Evolutionary conservation across 2,113 vertebrate genomes (phyloP).

Genomic region (Periophthalmus modestus): DNA sequence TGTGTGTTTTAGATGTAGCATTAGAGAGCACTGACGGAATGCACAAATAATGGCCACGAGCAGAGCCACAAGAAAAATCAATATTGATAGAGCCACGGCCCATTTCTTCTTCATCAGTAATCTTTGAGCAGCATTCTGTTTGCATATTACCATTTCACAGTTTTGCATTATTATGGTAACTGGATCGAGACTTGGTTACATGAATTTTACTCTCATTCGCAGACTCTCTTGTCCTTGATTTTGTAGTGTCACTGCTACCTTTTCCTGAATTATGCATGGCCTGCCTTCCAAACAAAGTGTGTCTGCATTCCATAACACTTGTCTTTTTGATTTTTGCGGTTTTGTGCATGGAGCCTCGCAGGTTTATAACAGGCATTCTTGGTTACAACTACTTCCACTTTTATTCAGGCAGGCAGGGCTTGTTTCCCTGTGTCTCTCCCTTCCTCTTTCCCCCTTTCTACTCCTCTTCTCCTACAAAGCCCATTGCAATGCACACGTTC

Average conservation of each 20-base stretch:
- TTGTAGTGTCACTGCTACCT: slow-evolving; percentile 41
- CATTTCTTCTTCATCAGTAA: background rate
- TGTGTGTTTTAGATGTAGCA: slow-evolving; percentile 19
- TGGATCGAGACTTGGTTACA: slow-evolving; percentile 47
- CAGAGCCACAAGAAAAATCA: slow-evolving; percentile 34
- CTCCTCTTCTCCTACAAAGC: slow-evolving; percentile 35
- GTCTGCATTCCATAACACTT: slow-evolving; percentile 37
- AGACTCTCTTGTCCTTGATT: slow-evolving; percentile 51
- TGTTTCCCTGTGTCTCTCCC: background rate
- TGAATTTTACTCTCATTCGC: slow-evolving; percentile 34
- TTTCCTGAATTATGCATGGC: slow-evolving; percentile 67
- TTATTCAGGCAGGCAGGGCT: slow-evolving; percentile 16
- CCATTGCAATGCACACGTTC: slow-evolving; percentile 60
- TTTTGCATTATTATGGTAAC: slow-evolving; percentile 14
- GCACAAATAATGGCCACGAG: slow-evolving; percentile 27
- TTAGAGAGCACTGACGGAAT: slow-evolving; percentile 14
- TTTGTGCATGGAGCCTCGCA: slow-evolving; percentile 11
- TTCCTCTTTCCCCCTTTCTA: slow-evolving; percentile 1
- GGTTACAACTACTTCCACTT: slow-evolving; percentile 19
- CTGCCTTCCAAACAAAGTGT: slow-evolving; percentile 21
- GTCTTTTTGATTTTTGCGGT: slow-evolving; percentile 41
- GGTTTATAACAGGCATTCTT: slow-evolving; percentile 14
- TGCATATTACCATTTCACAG: slow-evolving; percentile 8
- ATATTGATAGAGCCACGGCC: slow-evolving; percentile 24
- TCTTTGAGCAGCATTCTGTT: background rate